Evolutionary conservation across 1,140 invertebrate species (phyloP).

Genomic region (Drosophila eugracilis): DNA sequence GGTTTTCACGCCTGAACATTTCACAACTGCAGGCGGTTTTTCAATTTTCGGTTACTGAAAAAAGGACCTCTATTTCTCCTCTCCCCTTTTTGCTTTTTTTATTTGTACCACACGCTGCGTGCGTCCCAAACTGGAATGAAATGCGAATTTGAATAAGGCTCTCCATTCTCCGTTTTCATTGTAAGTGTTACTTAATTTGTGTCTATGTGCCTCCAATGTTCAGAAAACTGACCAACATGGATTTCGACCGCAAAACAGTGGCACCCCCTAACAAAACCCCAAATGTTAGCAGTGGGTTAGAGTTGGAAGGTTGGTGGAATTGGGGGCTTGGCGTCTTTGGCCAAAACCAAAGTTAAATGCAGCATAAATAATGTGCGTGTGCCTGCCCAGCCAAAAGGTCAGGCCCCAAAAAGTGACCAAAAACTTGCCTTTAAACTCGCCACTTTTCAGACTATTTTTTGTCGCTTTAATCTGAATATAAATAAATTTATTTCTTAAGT

Average conservation of each 20-base stretch:
- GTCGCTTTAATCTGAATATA: too few relatives aligned
- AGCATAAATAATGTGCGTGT: conserved; percentile 79
- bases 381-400: conserved; percentile 30
- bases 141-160: conserved; percentile 65
- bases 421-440: not conserved
- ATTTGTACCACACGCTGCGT: conserved; percentile 64
- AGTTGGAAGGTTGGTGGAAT: not conserved
- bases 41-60: conserved; percentile 76
- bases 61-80: conserved; percentile 41
- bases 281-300: not conserved
- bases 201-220: conserved; percentile 21
- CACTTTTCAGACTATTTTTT: not conserved
- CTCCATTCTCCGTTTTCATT: conserved; percentile 47
- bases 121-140: conserved; percentile 74
- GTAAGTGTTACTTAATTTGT: conserved; percentile 82
- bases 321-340: not conserved
- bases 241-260: conserved; percentile 69
- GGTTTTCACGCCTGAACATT: conserved; percentile 82
- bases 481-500: not conserved
- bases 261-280: conserved; percentile 31
- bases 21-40: conserved; percentile 82
- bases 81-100: too few relatives aligned
- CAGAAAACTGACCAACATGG: conserved; percentile 36
- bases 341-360: conserved; percentile 80
- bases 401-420: conserved; percentile 1